Evolutionary conservation across 1,140 invertebrate genomes (phyloP), one percentile per base, ranked within the genome.

Genomic region (Zaprionus nigranus): DNA sequence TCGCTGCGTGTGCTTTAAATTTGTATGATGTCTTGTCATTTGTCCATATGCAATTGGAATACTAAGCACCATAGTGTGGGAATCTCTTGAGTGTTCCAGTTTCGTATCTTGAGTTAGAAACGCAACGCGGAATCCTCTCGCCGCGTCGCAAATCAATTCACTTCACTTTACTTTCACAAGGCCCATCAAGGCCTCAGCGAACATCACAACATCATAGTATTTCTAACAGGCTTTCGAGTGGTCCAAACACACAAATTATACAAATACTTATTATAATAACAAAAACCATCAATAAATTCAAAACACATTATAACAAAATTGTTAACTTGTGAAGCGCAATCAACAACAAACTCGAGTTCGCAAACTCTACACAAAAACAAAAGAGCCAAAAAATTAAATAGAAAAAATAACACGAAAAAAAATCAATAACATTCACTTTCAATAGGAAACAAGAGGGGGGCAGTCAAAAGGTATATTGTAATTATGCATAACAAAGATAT

Each of bases 401-500:
- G 30, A 34, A 34, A 40, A 65, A 61, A 69, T n/a, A 73, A 75
- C 5, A 26, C 24, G 4, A 34, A 40, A 65, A 61, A 69, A 74
- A 75, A 84, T 73, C 70, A 75, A 70, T 26, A 69, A 69, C 84
- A 84, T 83, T 87, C 84, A 87, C 84, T 87, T 87, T 87, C 71
- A 58, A 81, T 17, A 66, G 69, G 68, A 34, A 75, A 83, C 65
- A 53, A 67, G 64, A 82, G 46, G 46, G 20, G 20, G 11, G 20
- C 3, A 74, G 62, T 51, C 66, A 73, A 74, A 72, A 79, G 65
- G 63, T 58, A 74, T 78, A 74, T 78, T 61, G 66, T 76, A 70
- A 84, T 81, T 84, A 81, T 76, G 70, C 74, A 64, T 81, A 87
- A 81, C 74, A 78, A 76, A 78, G 71, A 81, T 81, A 79, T 81